Evolutionary conservation across 2,888 invertebrate genomes (phyloP).

Genomic region (Steromphala cineraria): DNA sequence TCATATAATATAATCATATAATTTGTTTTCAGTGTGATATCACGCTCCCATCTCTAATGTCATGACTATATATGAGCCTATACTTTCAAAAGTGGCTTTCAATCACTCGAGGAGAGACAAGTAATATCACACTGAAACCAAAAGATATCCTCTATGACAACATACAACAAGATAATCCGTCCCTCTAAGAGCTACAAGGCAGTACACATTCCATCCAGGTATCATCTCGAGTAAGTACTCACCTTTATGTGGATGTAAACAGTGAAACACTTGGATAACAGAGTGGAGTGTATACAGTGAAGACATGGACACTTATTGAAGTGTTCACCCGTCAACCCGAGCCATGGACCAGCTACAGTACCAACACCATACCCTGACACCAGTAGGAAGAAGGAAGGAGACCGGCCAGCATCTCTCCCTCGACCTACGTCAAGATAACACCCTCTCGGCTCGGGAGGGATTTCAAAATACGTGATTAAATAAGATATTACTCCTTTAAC

Average conservation of each 20-base stretch:
- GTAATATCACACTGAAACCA: too few relatives aligned
- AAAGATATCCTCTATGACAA: too few relatives aligned
- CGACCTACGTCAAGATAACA: too few relatives aligned
- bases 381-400: too few relatives aligned
- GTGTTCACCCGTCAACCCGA: background rate
- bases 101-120: too few relatives aligned
- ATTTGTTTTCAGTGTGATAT: too few relatives aligned
- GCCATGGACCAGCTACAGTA: background rate
- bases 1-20: too few relatives aligned
- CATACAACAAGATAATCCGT: background rate
- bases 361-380: too few relatives aligned
- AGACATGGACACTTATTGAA: background rate
- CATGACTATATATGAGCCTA: too few relatives aligned
- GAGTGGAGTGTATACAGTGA: background rate
- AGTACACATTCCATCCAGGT: background rate
- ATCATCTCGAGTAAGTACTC: background rate
- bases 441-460: background rate
- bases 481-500: background rate
- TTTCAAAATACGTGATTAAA: background rate
- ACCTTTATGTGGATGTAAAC: background rate
- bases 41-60: too few relatives aligned
- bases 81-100: too few relatives aligned
- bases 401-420: too few relatives aligned
- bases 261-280: background rate
- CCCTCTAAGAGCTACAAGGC: background rate